phyloP scores from a whole-genome alignment of 2,113 vertebrate species.

The Fregetta grallaria region DNA sequence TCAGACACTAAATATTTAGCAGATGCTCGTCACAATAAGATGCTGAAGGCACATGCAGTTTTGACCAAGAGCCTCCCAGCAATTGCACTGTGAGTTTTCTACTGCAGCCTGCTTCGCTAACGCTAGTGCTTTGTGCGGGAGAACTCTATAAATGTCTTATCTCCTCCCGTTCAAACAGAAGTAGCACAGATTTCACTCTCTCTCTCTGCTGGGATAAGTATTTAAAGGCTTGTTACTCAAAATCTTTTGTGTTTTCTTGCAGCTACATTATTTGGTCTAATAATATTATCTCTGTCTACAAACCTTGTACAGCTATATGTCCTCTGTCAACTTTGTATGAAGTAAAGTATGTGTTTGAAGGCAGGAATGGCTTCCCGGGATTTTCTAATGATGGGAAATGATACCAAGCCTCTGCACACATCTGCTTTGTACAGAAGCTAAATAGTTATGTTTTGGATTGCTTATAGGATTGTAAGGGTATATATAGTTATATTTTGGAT shows the following conservation, averaged over 20 bases:
- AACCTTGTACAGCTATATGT: background rate
- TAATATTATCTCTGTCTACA: background rate
- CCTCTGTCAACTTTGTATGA: background rate
- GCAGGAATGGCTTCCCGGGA: background rate
- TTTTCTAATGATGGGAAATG: background rate
- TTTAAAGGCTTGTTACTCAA: background rate
- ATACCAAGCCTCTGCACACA: background rate
- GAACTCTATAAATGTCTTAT: background rate
- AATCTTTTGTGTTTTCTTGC: background rate
- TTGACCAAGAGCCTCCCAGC: background rate
- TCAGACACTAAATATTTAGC: background rate
- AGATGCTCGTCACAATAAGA: background rate
- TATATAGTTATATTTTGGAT: background rate
- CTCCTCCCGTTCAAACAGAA: background rate
- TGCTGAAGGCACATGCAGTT: background rate
- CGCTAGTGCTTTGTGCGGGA: background rate
- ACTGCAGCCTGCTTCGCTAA: background rate
- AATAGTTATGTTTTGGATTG: background rate
- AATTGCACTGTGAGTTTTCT: background rate
- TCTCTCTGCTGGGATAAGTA: background rate
- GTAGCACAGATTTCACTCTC: background rate
- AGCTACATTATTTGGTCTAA: background rate
- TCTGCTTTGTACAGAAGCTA: background rate
- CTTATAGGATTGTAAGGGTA: background rate
- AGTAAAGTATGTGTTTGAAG: background rate